phyloP scores from a whole-genome alignment of 2,888 invertebrate genomes.

The Parnassius glacialis region DNA sequence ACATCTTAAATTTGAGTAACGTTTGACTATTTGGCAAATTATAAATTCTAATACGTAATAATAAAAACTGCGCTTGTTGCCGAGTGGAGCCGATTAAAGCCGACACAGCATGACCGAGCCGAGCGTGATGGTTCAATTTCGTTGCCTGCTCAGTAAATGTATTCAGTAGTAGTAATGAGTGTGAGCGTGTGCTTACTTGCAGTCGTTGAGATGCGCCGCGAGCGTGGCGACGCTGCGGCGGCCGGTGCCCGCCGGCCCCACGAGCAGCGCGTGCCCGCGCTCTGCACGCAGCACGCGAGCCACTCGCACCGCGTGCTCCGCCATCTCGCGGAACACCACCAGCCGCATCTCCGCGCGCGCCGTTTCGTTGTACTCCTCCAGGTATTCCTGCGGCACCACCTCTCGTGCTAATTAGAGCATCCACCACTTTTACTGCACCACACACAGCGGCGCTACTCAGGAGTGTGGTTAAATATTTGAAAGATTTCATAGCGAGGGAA shows the following conservation, averaged over 20 bases:
- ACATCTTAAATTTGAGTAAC: no score
- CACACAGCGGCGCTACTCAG: no score
- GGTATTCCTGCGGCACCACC: slow-evolving; percentile 83
- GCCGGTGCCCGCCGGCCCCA: slow-evolving; percentile 95
- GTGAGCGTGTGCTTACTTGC: slow-evolving; percentile 75
- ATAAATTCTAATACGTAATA: no score
- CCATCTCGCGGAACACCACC: slow-evolving; percentile 93
- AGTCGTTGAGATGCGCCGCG: slow-evolving; percentile 91
- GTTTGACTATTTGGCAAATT: no score
- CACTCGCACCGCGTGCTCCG: slow-evolving; percentile 93
- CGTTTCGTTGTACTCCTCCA: slow-evolving; percentile 90
- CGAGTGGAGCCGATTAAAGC: no score
- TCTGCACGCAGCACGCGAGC: slow-evolving; percentile 94
- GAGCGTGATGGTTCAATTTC: no score
- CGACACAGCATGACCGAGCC: no score
- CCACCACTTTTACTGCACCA: no score
- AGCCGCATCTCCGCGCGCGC: slow-evolving; percentile 90
- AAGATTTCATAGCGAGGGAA: no score
- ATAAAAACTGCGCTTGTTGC: no score
- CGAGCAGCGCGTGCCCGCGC: slow-evolving; percentile 92
- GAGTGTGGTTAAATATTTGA: no score
- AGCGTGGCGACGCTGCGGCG: slow-evolving; percentile 93
- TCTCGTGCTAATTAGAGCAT: neutral
- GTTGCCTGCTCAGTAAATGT: no score
- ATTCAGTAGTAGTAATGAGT: neutral